Evolutionary conservation across 1,140 invertebrate species (phyloP), one percentile per base, ranked within the genome.

Genomic region (Drosophila simulans): DNA sequence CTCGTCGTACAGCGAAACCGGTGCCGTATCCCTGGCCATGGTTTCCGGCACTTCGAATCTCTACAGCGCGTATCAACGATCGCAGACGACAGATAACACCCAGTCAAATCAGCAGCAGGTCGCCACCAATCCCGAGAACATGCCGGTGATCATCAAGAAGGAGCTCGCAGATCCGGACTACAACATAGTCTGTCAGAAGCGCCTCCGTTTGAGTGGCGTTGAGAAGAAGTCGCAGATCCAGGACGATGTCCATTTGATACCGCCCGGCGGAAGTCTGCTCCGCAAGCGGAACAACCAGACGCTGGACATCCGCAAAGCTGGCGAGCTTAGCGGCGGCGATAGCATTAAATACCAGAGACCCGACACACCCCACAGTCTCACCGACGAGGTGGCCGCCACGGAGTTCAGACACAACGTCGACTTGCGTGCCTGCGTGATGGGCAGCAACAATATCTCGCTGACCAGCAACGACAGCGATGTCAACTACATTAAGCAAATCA

Each of bases 361-460:
- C 5, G 90, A 92, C 25, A 80, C 80, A 15, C 78, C 78, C 0
- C 69, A 74, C 27, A 89, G 88, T 51, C 53, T 86, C 0, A 68
- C 60, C 52, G 85, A 90, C 46, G 88, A 82, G 25, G 55, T 59
- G 35, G 2, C 12, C n/a, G 49, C 71, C 39, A 13, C 80, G 0
- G 81, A 77, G 13, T 91, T 91, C 46, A 66, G 66, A 0, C 91
- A 92, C 42, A 86, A 76, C 39, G 90, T 92, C 8, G 92, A 92
- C 42, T 64, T 92, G 46, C 40, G 76, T 0, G 91, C 92, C 72
- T 92, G 92, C 51, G 62, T 92, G 5, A 91, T 85, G 77, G 91
- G 92, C 45, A 92, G 91, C 64, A 92, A 92, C 60, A 91, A 91
- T 12, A 91, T 92, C 2, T 77, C 81, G 3, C 39, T 92, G 40